A percentile compares a stretch with the other conserved stretches of the same genome.
These are phyloP conservation scores for Naso thynnoides DNA, from an alignment of 2,797 vertebrate genomes.

Conservation along the genomic window DNA sequence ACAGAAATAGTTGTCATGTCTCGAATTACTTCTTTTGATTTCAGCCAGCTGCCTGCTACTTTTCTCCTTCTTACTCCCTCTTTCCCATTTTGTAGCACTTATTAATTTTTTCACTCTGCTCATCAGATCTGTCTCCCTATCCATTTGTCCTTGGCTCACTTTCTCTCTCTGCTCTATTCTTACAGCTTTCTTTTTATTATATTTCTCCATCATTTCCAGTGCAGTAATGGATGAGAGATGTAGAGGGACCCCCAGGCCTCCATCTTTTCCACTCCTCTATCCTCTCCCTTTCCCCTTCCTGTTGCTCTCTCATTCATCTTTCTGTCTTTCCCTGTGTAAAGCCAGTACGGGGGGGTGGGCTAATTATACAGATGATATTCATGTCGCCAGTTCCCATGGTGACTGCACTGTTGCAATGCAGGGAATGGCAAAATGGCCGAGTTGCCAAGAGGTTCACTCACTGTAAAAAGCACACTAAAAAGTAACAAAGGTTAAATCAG, in stretches of 20 bases:
- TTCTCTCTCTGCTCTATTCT: not conserved
- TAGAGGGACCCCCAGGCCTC: constrained; percentile 33
- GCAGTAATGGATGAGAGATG: constrained; percentile 37
- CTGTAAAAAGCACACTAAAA: constrained; percentile 22
- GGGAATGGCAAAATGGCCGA: constrained; percentile 45
- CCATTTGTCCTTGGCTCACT: constrained; percentile 36
- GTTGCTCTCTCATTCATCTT: constrained; percentile 45
- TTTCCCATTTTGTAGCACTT: constrained; percentile 2
- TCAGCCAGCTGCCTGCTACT: constrained; percentile 15
- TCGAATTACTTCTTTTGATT: constrained; percentile 17
- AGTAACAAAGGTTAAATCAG: constrained; percentile 23
- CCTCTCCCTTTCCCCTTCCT: constrained; percentile 8
- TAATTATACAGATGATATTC: constrained; percentile 71
- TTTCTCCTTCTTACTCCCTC: not conserved
- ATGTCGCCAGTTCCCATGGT: constrained; percentile 72
- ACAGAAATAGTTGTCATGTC: constrained; percentile 28
- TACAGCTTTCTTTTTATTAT: constrained; percentile 9
- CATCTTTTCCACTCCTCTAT: constrained; percentile 10
- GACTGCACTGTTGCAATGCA: constrained; percentile 53
- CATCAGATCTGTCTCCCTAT: not conserved
- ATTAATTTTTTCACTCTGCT: constrained; percentile 14
- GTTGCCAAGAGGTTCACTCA: constrained; percentile 26
- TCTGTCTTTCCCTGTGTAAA: constrained; percentile 49
- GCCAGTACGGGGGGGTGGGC: constrained; percentile 6
- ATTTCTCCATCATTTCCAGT: constrained; percentile 16